Percentiles rank a stretch among this genome's conserved stretches.
These are phyloP conservation scores for Colinus virginianus DNA, from an alignment of 2,113 vertebrate species.

Conservation along the genomic window DNA sequence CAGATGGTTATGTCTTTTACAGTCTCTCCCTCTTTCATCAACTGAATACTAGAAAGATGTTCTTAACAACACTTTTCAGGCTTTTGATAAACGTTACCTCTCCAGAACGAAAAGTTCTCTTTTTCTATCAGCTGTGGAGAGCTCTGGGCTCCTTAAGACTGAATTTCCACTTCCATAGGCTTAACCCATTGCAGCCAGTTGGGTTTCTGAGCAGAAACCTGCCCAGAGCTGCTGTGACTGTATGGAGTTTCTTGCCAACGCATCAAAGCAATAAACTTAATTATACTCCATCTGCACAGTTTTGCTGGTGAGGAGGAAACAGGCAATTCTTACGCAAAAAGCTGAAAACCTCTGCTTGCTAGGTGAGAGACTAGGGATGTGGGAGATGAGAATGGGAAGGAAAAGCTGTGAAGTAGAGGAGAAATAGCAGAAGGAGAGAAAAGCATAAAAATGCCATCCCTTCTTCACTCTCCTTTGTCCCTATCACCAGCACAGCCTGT, in stretches of 20 bases:
- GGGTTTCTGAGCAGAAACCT: neutral
- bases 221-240: neutral
- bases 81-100: neutral
- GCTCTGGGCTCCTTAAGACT: neutral
- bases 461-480: neutral
- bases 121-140: neutral
- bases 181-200: neutral
- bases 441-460: neutral
- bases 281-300: neutral
- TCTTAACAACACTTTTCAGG: neutral
- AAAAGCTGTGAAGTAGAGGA: neutral
- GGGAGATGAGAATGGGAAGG: rapidly evolving
- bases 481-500: neutral
- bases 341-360: neutral
- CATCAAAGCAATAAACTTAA: neutral
- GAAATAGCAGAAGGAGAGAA: neutral
- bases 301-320: neutral
- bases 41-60: neutral
- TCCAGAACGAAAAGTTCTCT: neutral
- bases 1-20: neutral
- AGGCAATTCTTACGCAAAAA: neutral
- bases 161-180: neutral
- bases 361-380: neutral
- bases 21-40: neutral
- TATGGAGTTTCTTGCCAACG: neutral